Conservation (phyloP, 2,113 vertebrate genomes). For the Gobius niger region DNA sequence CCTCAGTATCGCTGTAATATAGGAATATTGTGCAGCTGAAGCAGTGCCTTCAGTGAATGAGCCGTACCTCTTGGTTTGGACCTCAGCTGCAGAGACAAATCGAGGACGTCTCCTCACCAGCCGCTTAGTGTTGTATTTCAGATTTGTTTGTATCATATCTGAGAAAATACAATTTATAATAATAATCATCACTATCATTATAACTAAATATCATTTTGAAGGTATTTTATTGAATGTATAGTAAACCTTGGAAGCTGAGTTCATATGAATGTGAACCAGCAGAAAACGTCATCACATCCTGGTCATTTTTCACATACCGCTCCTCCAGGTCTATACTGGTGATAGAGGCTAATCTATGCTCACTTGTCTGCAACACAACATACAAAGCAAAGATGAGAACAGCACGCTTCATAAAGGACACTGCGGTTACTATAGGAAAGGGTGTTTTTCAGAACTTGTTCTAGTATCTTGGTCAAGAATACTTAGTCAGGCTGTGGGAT, state of each 20-base stretch:
- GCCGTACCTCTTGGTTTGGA: conserved; percentile 14
- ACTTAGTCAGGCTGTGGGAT: too few relatives aligned
- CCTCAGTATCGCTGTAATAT: too few relatives aligned
- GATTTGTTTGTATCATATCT: conserved; percentile 73
- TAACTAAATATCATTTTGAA: too few relatives aligned
- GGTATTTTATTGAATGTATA: too few relatives aligned
- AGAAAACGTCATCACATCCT: conserved; percentile 56
- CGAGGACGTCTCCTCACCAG: conserved; percentile 57
- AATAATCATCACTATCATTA: too few relatives aligned
- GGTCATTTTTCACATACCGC: conserved; percentile 51
- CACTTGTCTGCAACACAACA: conserved; percentile 39
- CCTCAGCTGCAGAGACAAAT: conserved; percentile 60
- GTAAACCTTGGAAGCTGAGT: conserved; percentile 67
- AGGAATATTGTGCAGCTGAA: too few relatives aligned
- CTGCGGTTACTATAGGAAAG: not conserved
- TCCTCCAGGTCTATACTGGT: conserved; percentile 65
- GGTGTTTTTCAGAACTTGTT: too few relatives aligned
- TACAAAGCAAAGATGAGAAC: not conserved
- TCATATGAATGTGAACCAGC: conserved; percentile 65
- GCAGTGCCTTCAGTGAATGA: not conserved
- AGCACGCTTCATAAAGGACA: not conserved
- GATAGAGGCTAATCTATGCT: conserved; percentile 32
- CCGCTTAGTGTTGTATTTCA: conserved; percentile 46
- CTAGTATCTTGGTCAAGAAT: too few relatives aligned
- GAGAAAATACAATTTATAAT: not conserved